A percentile compares a stretch with the other conserved stretches of the same genome.
Conservation (phyloP, 2,797 vertebrate species). For the Siniperca obscura region DNA sequence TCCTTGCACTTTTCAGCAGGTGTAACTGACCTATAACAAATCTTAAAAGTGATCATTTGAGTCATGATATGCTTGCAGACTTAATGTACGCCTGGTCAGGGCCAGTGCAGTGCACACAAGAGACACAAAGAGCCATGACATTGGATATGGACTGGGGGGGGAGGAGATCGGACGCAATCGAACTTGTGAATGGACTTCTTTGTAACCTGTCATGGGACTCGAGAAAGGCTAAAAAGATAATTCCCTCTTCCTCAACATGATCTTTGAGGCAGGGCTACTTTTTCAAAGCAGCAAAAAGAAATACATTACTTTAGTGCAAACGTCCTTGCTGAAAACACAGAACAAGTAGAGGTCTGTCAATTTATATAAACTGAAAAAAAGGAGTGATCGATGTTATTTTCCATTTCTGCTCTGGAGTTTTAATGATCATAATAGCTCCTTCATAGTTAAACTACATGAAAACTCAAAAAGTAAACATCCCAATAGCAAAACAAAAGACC, state of each 20-base stretch:
- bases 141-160: conserved; percentile 66
- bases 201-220: conserved; percentile 83
- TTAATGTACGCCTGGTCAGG: conserved; percentile 39
- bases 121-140: conserved; percentile 71
- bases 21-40: conserved; percentile 19
- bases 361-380: neutral
- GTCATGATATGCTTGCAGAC: conserved; percentile 22
- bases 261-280: conserved; percentile 46
- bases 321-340: neutral
- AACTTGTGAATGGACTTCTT: conserved; percentile 80
- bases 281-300: conserved; percentile 22
- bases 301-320: neutral
- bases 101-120: conserved; percentile 51
- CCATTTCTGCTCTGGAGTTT: neutral
- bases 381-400: neutral
- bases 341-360: neutral
- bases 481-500: conserved; percentile 50
- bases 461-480: conserved; percentile 14
- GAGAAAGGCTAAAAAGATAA: conserved; percentile 76
- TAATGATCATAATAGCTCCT: neutral
- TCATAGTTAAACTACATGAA: neutral
- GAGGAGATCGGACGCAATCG: conserved; percentile 27
- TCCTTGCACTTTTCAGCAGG: conserved; percentile 26
- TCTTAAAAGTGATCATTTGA: conserved; percentile 28
- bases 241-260: conserved; percentile 72